Base-by-base conservation (phyloP, 2,888 invertebrate genomes). In the Ennomos erosarius region DNA sequence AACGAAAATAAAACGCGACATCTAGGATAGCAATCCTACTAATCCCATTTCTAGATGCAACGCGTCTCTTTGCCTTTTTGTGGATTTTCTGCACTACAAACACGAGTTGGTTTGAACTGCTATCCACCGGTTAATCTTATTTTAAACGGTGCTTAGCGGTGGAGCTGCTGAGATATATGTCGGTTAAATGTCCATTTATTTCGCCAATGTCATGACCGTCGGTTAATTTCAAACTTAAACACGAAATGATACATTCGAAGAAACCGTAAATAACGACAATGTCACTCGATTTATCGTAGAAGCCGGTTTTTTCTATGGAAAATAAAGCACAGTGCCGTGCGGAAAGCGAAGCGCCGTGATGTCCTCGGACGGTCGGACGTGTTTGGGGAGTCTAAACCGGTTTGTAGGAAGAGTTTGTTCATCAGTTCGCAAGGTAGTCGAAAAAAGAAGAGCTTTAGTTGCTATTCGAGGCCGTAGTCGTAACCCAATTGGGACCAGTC, bases 401-500 rank as follows among this genome's bases (percentile, higher is more conserved):
- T 80, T 80, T 69, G 59, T 73, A 69, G 62, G 71, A 73, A 75
- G 73, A 70, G 67, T 68, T 60, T 47, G 62, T 61, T 69, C 57
- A 73, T 70, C 69, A 64, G 69, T 49, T 59, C 12, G 46, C 55
- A 42, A 54, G 72, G 63, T 69, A 70, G 62, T 69, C 69, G 67
- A 71, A 76, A 75, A 76, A 87, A 84, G 84, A 87, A 83, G 83
- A 82, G 74, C 79, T 76, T 78, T 71, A 81, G 79, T 79, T 78
- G 80, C 81, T 79, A 84, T 89, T 89, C 87, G 90, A 89, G 90
- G 90, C 83, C 88, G 79, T 78, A 88, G 90, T 83, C 88, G 79
- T 78, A 88, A 88, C 90, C 91, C 85, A 91, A 89, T 85, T 90
- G 87, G 79, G 87, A 86, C 88, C 89, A 88, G 88, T 85, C 75